Evolutionary conservation across 1,140 invertebrate genomes (phyloP), one percentile per base, ranked within the genome.

Genomic region (Meloidogyne exigua): DNA sequence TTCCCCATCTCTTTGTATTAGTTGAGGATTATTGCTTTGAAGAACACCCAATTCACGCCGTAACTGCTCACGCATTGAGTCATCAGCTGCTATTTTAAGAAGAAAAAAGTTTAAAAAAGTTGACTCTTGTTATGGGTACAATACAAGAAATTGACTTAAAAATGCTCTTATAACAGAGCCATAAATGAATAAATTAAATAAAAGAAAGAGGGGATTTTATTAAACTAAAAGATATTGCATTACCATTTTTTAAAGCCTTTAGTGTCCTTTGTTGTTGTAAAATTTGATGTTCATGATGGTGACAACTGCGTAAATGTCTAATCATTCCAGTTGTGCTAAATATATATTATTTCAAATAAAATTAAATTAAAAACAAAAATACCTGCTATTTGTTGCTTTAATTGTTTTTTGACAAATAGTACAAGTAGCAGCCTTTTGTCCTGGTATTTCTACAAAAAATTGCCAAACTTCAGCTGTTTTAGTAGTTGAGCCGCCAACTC

Each of bases 381-480:
- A 80, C 77, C 77, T 79, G 78, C 79, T 81, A 67, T 81, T 81
- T n/a, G 79, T 81, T 26, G 79, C 79, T 68, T 81, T 81, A 39
- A 81, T 81, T 11, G 70, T 81, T 69, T 81, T 81, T 21, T 39
- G 36, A 57, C 79, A 81, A 25, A 70, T 75, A 11, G n/a, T 39
- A 62, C 79, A 81, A 12, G 74, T 81, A 49, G 79, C 79, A 18
- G 79, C 79, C 44, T 82, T 76, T 66, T 81, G 80, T 7, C 81
- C 72, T 13, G 79, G 79, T 13, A 68, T 36, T 64, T 81, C 76
- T 7, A 26, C 62, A 49, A 81, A 81, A 62, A 73, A 81, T 21
- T 75, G 68, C 79, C 79, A 81, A 63, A 81, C 79, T 68, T 80
- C 79, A 10, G 79, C 79, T 39, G 79, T 80, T 68, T 80, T 80